phyloP scores from a whole-genome alignment of 2,888 invertebrate genomes.

The Eupithecia subfuscata region DNA sequence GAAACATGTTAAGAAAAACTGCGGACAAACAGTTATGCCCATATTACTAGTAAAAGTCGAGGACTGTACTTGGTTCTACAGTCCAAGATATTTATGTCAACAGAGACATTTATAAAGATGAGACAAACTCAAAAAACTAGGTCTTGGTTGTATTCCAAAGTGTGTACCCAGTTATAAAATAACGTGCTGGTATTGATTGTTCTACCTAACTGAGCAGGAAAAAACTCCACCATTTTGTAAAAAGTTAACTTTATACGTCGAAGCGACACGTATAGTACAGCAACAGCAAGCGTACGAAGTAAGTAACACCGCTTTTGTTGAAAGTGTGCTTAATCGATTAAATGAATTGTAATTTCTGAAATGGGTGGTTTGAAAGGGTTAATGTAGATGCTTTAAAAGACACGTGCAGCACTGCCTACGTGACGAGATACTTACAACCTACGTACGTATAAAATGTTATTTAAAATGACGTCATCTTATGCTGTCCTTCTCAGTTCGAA shows the following conservation, averaged over 20 bases:
- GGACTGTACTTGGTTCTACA: too few relatives aligned
- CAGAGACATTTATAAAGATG: too few relatives aligned
- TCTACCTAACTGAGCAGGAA: not conserved
- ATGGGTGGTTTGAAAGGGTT: conserved; percentile 31
- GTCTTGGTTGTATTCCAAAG: not conserved
- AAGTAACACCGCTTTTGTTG: conserved; percentile 9
- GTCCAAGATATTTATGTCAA: too few relatives aligned
- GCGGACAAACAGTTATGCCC: too few relatives aligned
- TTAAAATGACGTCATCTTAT: not conserved
- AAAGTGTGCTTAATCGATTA: conserved; percentile 14
- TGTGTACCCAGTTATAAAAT: not conserved
- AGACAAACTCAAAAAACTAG: not conserved
- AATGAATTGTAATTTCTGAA: conserved; percentile 15
- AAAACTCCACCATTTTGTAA: not conserved
- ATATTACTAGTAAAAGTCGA: too few relatives aligned
- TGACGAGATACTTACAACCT: conserved; percentile 2
- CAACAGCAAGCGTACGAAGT: conserved; percentile 1
- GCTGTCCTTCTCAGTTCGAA: too few relatives aligned
- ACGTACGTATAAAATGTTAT: not conserved
- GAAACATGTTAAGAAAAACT: not conserved
- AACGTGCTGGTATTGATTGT: not conserved
- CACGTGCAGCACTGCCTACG: conserved; percentile 43
- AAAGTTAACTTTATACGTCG: not conserved
- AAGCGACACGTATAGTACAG: not conserved
- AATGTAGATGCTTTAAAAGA: conserved; percentile 69